Conservation (phyloP, 2,797 vertebrate species). For the Lateolabrax maculatus region DNA sequence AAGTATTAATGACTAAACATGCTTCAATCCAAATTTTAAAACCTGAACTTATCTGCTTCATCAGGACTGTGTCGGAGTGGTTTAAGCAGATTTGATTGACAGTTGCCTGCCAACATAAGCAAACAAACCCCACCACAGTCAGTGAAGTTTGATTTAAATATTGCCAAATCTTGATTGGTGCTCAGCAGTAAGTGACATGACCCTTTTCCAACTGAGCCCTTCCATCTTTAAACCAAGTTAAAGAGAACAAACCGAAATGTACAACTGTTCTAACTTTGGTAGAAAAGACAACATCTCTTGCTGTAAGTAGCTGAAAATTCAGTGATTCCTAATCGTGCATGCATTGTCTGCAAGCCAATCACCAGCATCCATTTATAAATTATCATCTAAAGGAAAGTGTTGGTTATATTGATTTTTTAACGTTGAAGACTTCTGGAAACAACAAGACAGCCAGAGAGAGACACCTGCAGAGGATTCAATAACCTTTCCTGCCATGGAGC, state of each 20-base stretch:
- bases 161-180: background rate
- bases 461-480: background rate
- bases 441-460: slow-evolving; percentile 19
- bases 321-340: background rate
- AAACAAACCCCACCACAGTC: background rate
- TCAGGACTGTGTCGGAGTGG: background rate
- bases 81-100: background rate
- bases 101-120: background rate
- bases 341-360: background rate
- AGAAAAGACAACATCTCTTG: background rate
- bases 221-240: background rate
- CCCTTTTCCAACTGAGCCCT: background rate
- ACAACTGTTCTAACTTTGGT: background rate
- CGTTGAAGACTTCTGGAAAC: slow-evolving; percentile 6
- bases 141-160: background rate
- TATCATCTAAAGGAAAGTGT: slow-evolving; percentile 6
- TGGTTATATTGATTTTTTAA: slow-evolving; percentile 11
- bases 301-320: background rate
- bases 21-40: background rate
- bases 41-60: background rate
- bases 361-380: background rate
- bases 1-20: background rate
- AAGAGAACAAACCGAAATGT: background rate
- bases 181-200: background rate
- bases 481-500: slow-evolving; percentile 6